A percentile compares a stretch with the other conserved stretches of the same genome.
Conservation (phyloP, 2,888 invertebrate species). For the Tetragonisca angustula region DNA sequence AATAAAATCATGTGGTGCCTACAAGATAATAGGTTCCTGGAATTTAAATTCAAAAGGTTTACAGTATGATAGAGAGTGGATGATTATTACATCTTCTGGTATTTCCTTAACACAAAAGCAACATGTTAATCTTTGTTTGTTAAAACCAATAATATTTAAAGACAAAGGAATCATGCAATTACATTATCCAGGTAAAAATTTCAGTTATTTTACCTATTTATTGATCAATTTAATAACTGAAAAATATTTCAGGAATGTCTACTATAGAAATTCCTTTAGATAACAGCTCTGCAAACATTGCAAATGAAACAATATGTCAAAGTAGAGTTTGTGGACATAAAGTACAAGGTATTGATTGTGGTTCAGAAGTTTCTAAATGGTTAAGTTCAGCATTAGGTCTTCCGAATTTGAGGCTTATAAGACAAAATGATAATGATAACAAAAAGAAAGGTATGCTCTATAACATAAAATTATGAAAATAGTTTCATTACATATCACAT, state of each 20-base stretch:
- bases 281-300: constrained; percentile 69
- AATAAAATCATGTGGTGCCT: constrained; percentile 95
- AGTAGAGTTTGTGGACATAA: constrained; percentile 95
- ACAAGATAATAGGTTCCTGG: constrained; percentile 89
- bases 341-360: constrained; percentile 93
- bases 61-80: constrained; percentile 96
- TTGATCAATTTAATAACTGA: background rate
- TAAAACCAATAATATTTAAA: constrained; percentile 90
- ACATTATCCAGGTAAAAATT: constrained; percentile 86
- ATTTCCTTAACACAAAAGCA: constrained; percentile 95
- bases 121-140: constrained; percentile 90
- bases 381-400: constrained; percentile 89
- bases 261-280: constrained; percentile 86
- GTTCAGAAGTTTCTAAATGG: constrained; percentile 92
- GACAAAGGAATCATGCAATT: constrained; percentile 85
- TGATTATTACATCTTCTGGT: constrained; percentile 93
- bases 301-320: constrained; percentile 86
- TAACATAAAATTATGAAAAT: background rate
- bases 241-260: constrained; percentile 84
- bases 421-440: constrained; percentile 84
- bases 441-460: constrained; percentile 44
- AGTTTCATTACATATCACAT: background rate
- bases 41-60: constrained; percentile 91
- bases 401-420: constrained; percentile 89
- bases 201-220: background rate